These are phyloP conservation scores for Perca schrenkii DNA, from an alignment of 2,113 vertebrate species.

Conservation along the genomic window DNA sequence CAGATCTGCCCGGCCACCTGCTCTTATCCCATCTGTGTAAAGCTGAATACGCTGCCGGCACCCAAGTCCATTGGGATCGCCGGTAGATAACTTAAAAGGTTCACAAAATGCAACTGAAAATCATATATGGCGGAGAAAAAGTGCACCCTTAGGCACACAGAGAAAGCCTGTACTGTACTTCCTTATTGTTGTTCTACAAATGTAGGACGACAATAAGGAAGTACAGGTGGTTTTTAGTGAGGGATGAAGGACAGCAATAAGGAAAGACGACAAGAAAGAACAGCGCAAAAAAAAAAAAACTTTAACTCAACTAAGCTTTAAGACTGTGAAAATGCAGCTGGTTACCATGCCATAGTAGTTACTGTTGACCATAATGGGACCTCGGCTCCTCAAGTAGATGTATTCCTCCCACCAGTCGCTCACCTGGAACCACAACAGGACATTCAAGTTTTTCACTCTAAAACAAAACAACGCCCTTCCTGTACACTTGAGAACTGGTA, in stretches of 20 bases:
- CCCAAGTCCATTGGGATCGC: too few species aligned
- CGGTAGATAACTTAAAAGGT: too few species aligned
- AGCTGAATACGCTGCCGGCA: too few species aligned
- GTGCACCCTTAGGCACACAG: too few species aligned
- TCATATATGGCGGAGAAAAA: too few species aligned
- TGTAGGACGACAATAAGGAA: too few species aligned
- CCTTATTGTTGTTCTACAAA: too few species aligned
- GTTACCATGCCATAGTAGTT: conserved; percentile 93
- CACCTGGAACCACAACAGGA: conserved; percentile 81
- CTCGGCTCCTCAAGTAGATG: conserved; percentile 88
- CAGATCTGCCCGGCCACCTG: too few species aligned
- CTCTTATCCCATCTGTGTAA: too few species aligned
- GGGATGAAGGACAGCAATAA: accelerated
- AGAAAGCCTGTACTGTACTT: too few species aligned
- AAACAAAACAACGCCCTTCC: not conserved
- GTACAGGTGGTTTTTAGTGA: not conserved
- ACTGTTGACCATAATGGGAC: conserved; percentile 91
- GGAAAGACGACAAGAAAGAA: not conserved
- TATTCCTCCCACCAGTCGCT: conserved; percentile 96
- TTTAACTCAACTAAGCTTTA: not conserved
- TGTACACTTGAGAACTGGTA: not conserved
- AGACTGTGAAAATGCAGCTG: not conserved
- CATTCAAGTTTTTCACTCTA: not conserved
- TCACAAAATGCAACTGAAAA: too few species aligned
- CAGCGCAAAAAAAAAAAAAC: too few species aligned